These are phyloP conservation scores for Latrodectus elegans DNA, from an alignment of 2,888 invertebrate species.

Conservation along the genomic window DNA sequence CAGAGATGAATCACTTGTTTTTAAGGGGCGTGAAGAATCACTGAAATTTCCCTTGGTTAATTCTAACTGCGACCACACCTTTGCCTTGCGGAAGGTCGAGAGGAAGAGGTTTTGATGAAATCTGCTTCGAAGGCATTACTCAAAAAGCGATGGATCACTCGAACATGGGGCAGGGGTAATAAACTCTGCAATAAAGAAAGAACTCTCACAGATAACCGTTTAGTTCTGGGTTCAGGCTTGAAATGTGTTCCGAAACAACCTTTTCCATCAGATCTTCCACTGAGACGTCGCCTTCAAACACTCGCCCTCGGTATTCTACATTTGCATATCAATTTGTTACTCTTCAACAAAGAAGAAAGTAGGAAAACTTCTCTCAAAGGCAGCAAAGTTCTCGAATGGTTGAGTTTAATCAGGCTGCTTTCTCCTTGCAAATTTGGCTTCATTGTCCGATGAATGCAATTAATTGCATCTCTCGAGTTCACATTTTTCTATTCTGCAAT, in stretches of 20 bases:
- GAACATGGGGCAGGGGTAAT: not conserved
- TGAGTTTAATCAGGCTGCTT: no score
- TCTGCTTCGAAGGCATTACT: slow-evolving; percentile 9
- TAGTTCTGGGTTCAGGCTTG: not conserved
- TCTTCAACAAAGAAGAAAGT: not conserved
- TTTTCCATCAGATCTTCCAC: slow-evolving; percentile 27
- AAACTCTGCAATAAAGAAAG: not conserved
- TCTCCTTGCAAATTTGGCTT: no score
- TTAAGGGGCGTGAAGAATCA: slow-evolving; percentile 1
- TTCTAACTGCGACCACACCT: slow-evolving; percentile 60
- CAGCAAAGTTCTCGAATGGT: no score
- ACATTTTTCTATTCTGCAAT: no score
- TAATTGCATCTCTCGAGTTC: no score
- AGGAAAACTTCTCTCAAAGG: no score
- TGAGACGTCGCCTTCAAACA: slow-evolving; percentile 17
- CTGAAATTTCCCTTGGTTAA: not conserved
- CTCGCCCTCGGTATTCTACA: not conserved
- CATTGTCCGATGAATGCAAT: no score
- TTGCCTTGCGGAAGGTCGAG: slow-evolving; percentile 7
- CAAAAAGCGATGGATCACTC: not conserved
- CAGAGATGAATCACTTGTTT: no score
- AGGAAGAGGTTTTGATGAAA: slow-evolving; percentile 38
- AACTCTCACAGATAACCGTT: not conserved
- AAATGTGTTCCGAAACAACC: not conserved
- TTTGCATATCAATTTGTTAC: not conserved